These are phyloP conservation scores for Choristoneura fumiferana DNA, from an alignment of 1,140 invertebrate species.

Conservation along the genomic window DNA sequence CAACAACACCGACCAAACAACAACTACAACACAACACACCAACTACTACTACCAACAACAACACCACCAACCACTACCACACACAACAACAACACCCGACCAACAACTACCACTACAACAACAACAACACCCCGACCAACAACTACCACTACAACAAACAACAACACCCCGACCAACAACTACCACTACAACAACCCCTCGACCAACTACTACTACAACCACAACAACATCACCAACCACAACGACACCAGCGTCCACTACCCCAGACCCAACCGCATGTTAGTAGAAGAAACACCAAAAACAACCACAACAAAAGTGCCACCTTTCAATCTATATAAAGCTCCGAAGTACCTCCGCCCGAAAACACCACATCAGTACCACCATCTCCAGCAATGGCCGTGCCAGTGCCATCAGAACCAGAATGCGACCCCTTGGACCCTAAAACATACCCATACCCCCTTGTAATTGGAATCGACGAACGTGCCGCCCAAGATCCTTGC, in stretches of 20 bases:
- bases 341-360: background rate
- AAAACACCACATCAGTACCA: background rate
- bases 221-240: background rate
- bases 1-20: too few species aligned
- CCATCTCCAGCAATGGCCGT: background rate
- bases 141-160: too few species aligned
- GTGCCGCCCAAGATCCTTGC: background rate
- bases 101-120: too few species aligned
- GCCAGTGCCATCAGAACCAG: background rate
- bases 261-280: too few species aligned
- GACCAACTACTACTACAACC: background rate
- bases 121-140: too few species aligned
- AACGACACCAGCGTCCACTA: background rate
- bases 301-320: too few species aligned
- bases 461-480: background rate
- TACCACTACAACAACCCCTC: background rate
- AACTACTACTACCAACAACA: too few species aligned
- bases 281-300: too few species aligned
- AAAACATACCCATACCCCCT: background rate
- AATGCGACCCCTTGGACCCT: conserved; percentile 1
- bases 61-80: too few species aligned
- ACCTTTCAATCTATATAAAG: background rate
- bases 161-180: too few species aligned
- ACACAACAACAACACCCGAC: too few species aligned
- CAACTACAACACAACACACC: too few species aligned